These are phyloP conservation scores for Alsophila aescularia DNA, from an alignment of 2,888 invertebrate species.

Conservation along the genomic window DNA sequence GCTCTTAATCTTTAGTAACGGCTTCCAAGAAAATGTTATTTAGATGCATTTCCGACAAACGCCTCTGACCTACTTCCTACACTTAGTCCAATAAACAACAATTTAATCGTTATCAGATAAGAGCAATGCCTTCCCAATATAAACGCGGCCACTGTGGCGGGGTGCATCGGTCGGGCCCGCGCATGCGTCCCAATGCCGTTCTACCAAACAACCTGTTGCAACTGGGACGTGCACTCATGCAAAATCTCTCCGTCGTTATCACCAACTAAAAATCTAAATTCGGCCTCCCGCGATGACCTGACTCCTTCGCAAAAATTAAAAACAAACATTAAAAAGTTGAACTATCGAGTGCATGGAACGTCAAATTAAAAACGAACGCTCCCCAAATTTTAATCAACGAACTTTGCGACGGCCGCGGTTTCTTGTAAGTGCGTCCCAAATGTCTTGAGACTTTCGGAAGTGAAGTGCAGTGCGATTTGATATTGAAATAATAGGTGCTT, in stretches of 20 bases:
- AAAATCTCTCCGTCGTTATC: slow-evolving; percentile 67
- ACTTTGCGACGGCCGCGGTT: slow-evolving; percentile 39
- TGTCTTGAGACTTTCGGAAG: slow-evolving; percentile 64
- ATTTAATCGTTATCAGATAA: slow-evolving; percentile 21
- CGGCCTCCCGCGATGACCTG: slow-evolving; percentile 33
- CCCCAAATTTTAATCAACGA: slow-evolving; percentile 39
- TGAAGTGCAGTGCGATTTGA: slow-evolving; percentile 69
- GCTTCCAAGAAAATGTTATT: background rate
- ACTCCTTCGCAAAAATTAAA: slow-evolving; percentile 29
- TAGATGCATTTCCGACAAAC: background rate
- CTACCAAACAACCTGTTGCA: slow-evolving; percentile 83
- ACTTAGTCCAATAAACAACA: background rate
- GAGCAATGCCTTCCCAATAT: slow-evolving; percentile 28
- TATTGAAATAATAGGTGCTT: slow-evolving; percentile 63
- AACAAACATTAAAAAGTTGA: slow-evolving; percentile 38
- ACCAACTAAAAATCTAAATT: slow-evolving; percentile 56
- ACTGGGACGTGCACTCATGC: slow-evolving; percentile 78
- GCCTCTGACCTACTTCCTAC: background rate
- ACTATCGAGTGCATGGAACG: slow-evolving; percentile 30
- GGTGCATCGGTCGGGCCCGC: slow-evolving; percentile 61
- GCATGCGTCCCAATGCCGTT: slow-evolving; percentile 64
- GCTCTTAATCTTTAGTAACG: no score
- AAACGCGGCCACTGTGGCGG: slow-evolving; percentile 64
- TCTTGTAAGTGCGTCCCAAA: slow-evolving; percentile 61
- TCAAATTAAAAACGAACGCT: slow-evolving; percentile 31